phyloP scores from a whole-genome alignment of 2,113 vertebrate species.

The Phalacrocorax aristotelis region DNA sequence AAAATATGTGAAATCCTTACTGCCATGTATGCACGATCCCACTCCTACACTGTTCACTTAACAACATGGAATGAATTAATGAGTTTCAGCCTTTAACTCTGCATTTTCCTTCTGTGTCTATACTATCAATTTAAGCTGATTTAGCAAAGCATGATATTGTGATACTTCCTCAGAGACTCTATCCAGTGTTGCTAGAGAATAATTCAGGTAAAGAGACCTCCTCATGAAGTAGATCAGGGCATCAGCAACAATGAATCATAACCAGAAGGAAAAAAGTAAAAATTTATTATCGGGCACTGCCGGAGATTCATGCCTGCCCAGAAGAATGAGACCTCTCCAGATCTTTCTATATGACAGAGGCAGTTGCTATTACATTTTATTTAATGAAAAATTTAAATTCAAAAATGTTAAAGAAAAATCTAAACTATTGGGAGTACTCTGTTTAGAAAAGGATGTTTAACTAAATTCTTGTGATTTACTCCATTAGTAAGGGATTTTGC shows the following conservation, averaged over 20 bases:
- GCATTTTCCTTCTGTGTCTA: not conserved
- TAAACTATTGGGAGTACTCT: not conserved
- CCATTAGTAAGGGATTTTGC: not conserved
- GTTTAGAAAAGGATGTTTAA: not conserved
- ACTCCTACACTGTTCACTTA: not conserved
- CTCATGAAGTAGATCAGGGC: not conserved
- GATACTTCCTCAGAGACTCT: not conserved
- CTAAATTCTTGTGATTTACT: not conserved
- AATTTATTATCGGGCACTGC: not conserved
- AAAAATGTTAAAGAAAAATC: not conserved
- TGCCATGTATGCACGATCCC: not conserved
- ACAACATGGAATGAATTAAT: not conserved
- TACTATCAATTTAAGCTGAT: not conserved
- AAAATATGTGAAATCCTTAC: not conserved
- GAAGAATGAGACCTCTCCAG: not conserved
- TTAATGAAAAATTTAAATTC: not conserved
- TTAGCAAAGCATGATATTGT: not conserved
- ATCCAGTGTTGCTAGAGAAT: not conserved
- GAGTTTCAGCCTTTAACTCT: not conserved
- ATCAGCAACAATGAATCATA: not conserved
- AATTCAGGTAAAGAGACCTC: not conserved
- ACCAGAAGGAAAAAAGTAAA: not conserved
- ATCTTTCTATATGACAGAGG: not conserved
- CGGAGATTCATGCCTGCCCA: not conserved
- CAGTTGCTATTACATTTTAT: not conserved